Conservation (phyloP, 1,140 invertebrate species). For the Portunus trituberculatus region DNA sequence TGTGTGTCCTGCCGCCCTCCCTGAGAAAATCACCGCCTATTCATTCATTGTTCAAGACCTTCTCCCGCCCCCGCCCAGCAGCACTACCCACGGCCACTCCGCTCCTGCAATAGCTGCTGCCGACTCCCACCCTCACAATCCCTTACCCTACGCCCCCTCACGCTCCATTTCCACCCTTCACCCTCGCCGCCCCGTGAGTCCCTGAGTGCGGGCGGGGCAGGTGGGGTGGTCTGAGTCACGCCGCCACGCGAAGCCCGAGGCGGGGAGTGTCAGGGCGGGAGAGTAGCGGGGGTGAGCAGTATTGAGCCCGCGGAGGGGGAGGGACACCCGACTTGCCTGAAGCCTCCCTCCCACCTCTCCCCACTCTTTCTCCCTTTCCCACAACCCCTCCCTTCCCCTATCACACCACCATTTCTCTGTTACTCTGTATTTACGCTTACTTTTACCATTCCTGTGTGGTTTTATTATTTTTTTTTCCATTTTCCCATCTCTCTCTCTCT, state of each 20-base stretch:
- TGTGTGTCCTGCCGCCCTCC: background rate
- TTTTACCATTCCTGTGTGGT: background rate
- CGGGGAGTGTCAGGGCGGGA: background rate
- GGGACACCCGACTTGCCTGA: background rate
- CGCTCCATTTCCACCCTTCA: background rate
- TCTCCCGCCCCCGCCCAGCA: background rate
- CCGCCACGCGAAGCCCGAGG: background rate
- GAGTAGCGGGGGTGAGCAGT: background rate
- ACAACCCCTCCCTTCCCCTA: background rate
- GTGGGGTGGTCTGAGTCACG: background rate
- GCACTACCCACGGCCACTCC: background rate
- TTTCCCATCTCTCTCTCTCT: background rate
- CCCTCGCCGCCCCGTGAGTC: background rate
- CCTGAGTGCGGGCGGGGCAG: slow-evolving; percentile 1
- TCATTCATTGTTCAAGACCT: too few species aligned
- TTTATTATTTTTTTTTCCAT: background rate
- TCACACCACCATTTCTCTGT: background rate
- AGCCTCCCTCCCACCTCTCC: background rate
- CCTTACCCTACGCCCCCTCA: background rate
- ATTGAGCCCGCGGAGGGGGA: background rate
- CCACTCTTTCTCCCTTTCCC: background rate
- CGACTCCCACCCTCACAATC: background rate
- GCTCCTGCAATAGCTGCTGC: background rate
- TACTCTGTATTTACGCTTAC: background rate
- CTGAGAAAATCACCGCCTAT: too few species aligned